Percentiles rank a stretch among this genome's conserved stretches.
phyloP scores from a whole-genome alignment of 2,888 invertebrate species.

The Scrobipalpa atriplicella region DNA sequence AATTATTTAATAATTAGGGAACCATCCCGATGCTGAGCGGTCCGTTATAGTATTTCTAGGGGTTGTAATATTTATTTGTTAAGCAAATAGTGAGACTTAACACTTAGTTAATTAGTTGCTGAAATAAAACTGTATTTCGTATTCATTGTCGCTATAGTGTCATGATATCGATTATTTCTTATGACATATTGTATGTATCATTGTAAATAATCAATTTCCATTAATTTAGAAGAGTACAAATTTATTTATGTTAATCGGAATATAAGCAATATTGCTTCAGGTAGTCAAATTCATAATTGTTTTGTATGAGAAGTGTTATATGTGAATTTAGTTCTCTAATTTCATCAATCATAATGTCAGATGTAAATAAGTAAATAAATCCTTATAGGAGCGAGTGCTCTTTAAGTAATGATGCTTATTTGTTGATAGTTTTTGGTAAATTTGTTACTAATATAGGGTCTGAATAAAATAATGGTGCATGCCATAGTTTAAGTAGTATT shows the following conservation, averaged over 20 bases:
- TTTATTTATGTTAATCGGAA: slow-evolving; percentile 68
- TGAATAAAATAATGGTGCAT: slow-evolving; percentile 72
- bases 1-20: slow-evolving; percentile 27
- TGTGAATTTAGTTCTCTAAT: neutral
- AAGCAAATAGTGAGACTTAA: slow-evolving; percentile 69
- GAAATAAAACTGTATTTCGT: slow-evolving; percentile 45
- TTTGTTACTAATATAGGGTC: slow-evolving; percentile 65
- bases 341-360: neutral
- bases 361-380: slow-evolving; percentile 11
- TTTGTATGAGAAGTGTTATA: slow-evolving; percentile 19
- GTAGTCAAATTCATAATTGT: slow-evolving; percentile 21
- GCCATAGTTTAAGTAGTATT: slow-evolving; percentile 72
- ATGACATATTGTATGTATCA: slow-evolving; percentile 46
- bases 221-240: slow-evolving; percentile 79
- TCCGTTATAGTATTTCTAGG: slow-evolving; percentile 64
- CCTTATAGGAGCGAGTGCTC: neutral
- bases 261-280: slow-evolving; percentile 30
- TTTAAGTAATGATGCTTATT: slow-evolving; percentile 32
- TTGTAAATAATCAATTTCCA: slow-evolving; percentile 74
- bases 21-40: slow-evolving; percentile 54
- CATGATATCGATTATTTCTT: slow-evolving; percentile 19
- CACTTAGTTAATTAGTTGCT: slow-evolving; percentile 62
- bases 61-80: slow-evolving; percentile 65
- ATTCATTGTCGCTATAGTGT: slow-evolving; percentile 12
- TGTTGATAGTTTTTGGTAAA: slow-evolving; percentile 41